Base-by-base conservation (phyloP, 2,888 invertebrate genomes). In the Morpho deidamia region DNA sequence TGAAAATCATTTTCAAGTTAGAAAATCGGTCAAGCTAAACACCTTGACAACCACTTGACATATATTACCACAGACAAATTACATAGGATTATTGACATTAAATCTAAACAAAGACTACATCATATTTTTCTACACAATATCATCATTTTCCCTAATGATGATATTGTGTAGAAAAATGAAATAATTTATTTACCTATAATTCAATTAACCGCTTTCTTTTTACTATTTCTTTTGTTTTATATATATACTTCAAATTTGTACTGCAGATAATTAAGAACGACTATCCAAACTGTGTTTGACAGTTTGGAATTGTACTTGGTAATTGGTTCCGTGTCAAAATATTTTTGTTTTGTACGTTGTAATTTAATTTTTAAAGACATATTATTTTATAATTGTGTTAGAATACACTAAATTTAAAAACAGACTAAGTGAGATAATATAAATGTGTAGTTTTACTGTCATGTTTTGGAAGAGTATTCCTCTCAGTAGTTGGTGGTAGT, bases 331-430 rank as follows among this genome's bases (percentile, higher is more conserved):
- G 74, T 82, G 81, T 84, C 86, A 85, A 85, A 88, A 88, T 89
- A 88, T 87, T 87, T 87, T 81, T 84, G 86, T 88, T 86, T 84
- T 76, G 80, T 84, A 72, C 65, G 53, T 68, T 59, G 62, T 66
- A 70, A 69, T 78, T 70, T 70, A 63, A 63, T 59, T 64, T 60
- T 65, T 61, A 68, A 61, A 71, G 60, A 59, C 59, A 49, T 72
- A 75, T 68, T 71, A 81, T 82, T 78, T 72, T 61, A 64, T 70
- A 70, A 62, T 72, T 75, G 69, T 76, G 61, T 71, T 78, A 72
- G 71, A 72, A 78, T 74, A 63, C 66, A 66, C 70, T 69, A 67
- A 72, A 75, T 76, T 72, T 62, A 68, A 61, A 64, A 51, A 45
- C 64, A 47, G 59, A 67, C 58, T 64, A 61, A 61, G 62, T 59